A percentile compares a stretch with the other conserved stretches of the same genome.
These are phyloP conservation scores for Pseudorectes ferrugineus DNA, from an alignment of 2,113 vertebrate species.

Conservation along the genomic window DNA sequence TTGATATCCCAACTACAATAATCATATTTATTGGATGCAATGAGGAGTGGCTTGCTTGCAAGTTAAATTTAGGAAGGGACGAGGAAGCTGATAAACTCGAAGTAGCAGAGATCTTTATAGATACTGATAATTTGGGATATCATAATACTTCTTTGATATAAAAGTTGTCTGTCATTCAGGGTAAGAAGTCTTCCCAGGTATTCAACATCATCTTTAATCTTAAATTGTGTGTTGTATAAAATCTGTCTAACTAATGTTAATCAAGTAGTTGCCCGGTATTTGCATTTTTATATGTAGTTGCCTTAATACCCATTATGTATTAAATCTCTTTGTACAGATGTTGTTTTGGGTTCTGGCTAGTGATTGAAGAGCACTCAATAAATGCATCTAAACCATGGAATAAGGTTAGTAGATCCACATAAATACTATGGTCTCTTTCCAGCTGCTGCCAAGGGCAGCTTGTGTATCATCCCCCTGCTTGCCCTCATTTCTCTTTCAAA, in stretches of 20 bases:
- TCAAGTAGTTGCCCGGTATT: background rate
- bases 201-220: background rate
- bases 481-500: background rate
- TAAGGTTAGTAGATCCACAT: background rate
- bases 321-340: background rate
- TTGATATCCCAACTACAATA: background rate
- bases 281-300: background rate
- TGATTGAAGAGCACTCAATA: background rate
- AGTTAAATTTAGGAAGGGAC: background rate
- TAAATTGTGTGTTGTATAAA: background rate
- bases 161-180: background rate
- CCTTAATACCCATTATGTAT: background rate
- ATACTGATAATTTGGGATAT: background rate
- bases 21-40: background rate
- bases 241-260: background rate
- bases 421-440: background rate
- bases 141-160: background rate
- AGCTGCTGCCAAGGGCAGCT: background rate
- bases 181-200: background rate
- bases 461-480: background rate
- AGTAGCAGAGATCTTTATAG: background rate
- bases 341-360: background rate
- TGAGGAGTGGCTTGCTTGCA: background rate
- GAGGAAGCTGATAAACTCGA: background rate
- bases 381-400: background rate